phyloP scores from a whole-genome alignment of 1,140 invertebrate species.

The Paracyclopina nana region DNA sequence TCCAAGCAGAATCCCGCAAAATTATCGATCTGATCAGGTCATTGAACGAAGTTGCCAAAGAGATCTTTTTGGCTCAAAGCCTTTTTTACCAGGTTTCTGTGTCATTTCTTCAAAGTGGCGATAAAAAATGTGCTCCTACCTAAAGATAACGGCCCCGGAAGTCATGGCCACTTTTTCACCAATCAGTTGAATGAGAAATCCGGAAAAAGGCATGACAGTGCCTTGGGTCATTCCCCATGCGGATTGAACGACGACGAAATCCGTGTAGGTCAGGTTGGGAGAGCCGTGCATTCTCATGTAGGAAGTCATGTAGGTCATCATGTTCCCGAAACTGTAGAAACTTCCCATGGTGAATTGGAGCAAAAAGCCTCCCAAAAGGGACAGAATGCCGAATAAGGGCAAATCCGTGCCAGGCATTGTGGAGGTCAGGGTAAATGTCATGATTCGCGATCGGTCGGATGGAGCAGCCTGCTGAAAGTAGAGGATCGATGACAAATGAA shows the following conservation, averaged over 20 bases:
- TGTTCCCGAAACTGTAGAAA: conserved; percentile 10
- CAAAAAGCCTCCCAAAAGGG: background rate
- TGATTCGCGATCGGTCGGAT: too few relatives aligned
- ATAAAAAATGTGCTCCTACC: background rate
- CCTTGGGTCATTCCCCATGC: conserved; percentile 11
- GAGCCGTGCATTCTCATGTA: conserved; percentile 10
- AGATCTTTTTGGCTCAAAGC: too few relatives aligned
- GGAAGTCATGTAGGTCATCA: conserved; percentile 15
- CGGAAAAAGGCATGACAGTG: background rate
- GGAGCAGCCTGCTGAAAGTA: too few relatives aligned
- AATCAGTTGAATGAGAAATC: background rate
- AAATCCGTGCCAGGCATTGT: too few relatives aligned
- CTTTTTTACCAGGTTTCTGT: background rate
- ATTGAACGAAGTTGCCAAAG: too few relatives aligned
- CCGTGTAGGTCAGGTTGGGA: conserved; percentile 5
- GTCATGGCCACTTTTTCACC: background rate
- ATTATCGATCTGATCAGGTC: too few relatives aligned
- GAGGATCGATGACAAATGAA: too few relatives aligned
- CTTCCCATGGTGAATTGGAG: background rate
- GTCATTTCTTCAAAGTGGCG: background rate
- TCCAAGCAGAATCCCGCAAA: too few relatives aligned
- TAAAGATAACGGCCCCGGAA: background rate
- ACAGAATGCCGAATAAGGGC: too few relatives aligned
- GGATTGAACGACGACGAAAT: conserved; percentile 11
- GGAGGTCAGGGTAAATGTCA: too few relatives aligned